Percentiles rank a stretch among this genome's conserved stretches.
Evolutionary conservation across 2,113 vertebrate species (phyloP).

Genomic region (Scophthalmus maximus): DNA sequence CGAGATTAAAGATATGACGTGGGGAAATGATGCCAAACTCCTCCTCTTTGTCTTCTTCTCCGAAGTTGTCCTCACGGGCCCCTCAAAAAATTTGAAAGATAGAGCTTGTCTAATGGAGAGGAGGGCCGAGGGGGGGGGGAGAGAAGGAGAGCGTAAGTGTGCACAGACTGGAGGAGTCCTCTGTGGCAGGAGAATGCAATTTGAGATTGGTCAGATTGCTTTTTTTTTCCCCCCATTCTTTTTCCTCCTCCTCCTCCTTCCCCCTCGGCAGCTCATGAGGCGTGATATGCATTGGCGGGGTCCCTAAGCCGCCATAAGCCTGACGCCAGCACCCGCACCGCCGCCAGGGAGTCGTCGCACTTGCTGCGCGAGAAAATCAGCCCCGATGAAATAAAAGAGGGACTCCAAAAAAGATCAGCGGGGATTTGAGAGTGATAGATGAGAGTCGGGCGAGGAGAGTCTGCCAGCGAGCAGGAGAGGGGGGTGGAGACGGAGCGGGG

Average conservation of each 20-base stretch:
- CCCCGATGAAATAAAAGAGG: constrained; percentile 76
- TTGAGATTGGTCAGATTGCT: constrained; percentile 82
- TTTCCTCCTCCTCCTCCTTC: neutral
- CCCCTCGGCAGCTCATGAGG: constrained; percentile 68
- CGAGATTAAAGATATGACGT: constrained; percentile 63
- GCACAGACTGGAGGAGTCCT: constrained; percentile 64
- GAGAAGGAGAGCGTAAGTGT: constrained; percentile 44
- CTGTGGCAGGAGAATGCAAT: constrained; percentile 73
- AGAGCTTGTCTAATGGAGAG: constrained; percentile 75
- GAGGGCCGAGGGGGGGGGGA: constrained; percentile 58
- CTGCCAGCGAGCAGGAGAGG: constrained; percentile 3
- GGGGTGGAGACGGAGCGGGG: neutral
- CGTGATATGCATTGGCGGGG: constrained; percentile 65
- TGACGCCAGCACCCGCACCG: constrained; percentile 59
- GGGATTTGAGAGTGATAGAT: constrained; percentile 77
- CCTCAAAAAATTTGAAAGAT: constrained; percentile 74
- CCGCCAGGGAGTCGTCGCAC: constrained; percentile 53
- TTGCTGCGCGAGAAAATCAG: constrained; percentile 69
- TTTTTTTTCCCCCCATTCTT: constrained; percentile 54
- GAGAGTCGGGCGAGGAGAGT: constrained; percentile 52
- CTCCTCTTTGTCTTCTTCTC: constrained; percentile 63
- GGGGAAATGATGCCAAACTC: constrained; percentile 69
- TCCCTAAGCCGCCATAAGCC: constrained; percentile 75
- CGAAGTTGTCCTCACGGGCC: constrained; percentile 51
- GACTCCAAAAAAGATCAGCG: constrained; percentile 76